Conservation (phyloP, 2,797 vertebrate species). For the Dromococcyx pavoninus region DNA sequence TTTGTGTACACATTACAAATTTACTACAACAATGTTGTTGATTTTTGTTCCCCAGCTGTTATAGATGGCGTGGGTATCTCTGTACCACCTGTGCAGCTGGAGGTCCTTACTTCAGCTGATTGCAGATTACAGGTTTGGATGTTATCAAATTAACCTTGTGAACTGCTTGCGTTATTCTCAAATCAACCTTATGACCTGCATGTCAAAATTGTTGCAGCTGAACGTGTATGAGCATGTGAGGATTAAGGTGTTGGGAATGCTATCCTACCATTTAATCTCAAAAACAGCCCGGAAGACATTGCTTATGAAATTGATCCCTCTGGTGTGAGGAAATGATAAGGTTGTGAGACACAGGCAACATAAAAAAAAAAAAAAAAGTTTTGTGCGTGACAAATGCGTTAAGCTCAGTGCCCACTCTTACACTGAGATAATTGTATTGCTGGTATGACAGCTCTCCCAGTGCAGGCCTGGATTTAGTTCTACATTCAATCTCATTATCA, state of each 20-base stretch:
- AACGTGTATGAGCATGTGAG: neutral
- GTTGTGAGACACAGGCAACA: neutral
- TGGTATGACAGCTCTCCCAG: neutral
- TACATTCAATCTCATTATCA: neutral
- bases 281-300: neutral
- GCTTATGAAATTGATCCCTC: slow-evolving; percentile 3
- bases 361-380: neutral
- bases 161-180: slow-evolving; percentile 44
- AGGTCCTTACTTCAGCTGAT: slow-evolving; percentile 19
- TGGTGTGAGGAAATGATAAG: slow-evolving; percentile 9
- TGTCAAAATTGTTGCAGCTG: slow-evolving; percentile 5
- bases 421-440: neutral
- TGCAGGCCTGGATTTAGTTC: neutral
- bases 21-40: neutral
- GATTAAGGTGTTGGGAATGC: neutral
- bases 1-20: neutral
- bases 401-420: neutral
- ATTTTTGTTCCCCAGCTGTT: slow-evolving; percentile 8
- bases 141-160: slow-evolving; percentile 50
- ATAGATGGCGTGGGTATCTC: neutral
- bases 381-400: neutral
- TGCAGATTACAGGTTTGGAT: slow-evolving; percentile 29
- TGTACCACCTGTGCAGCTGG: slow-evolving; percentile 7
- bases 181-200: slow-evolving; percentile 5
- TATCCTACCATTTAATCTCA: slow-evolving; percentile 14